Base-by-base conservation (phyloP, 37 sponge, comb jelly and placozoan genomes). In the Eunapius fragilis region DNA sequence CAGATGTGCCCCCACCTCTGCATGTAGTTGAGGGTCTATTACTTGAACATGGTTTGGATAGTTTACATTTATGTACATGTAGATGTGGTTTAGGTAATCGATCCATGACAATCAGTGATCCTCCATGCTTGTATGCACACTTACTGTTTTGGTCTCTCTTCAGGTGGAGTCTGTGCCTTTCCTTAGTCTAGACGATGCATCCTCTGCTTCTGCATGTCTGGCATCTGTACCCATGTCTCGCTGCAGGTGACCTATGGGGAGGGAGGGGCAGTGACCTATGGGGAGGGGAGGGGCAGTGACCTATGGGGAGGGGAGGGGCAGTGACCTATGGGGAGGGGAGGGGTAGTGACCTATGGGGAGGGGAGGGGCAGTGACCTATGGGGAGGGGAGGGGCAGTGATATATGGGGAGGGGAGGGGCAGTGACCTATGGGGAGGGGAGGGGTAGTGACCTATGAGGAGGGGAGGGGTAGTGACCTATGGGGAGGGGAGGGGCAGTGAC, bases 181-280 rank as follows among this genome's bases (percentile, higher is more conserved):
- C 86, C 86, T 93, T n/a, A 90, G 92, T 73, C 90, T 91, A 83
- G 88, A 93, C 27, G 78, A 86, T n/a, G 71, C 82, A 23, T 75
- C 82, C 58, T 76, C 68, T 48, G 79, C 68, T 19, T 86, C 87
- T 50, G 80, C 74, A 25, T 80, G 80, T 32, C 74, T 86, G 73
- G 79, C 87, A 30, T 74, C 74, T n/a, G 36, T 86, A 13, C 87
- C 80, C 7, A 86, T 73, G 80, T 33, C 80, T 7, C 80, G 22
- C 17, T 58, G 58, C 58, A 58, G 58, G 58, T 58, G 22, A 17
- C 58, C 58, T 41, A 6, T 41, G 41, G 41, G 41, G 41, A 6
- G 41, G 41, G 41, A 6, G 41, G 41, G 6, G 22, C 1, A 58
- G 58, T 4, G 22, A 58, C 17, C 17, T 58, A 47, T 76, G 77